Evolutionary conservation across 2,888 invertebrate genomes (phyloP), one percentile per base, ranked within the genome.

Genomic region (Dascillus cervinus): DNA sequence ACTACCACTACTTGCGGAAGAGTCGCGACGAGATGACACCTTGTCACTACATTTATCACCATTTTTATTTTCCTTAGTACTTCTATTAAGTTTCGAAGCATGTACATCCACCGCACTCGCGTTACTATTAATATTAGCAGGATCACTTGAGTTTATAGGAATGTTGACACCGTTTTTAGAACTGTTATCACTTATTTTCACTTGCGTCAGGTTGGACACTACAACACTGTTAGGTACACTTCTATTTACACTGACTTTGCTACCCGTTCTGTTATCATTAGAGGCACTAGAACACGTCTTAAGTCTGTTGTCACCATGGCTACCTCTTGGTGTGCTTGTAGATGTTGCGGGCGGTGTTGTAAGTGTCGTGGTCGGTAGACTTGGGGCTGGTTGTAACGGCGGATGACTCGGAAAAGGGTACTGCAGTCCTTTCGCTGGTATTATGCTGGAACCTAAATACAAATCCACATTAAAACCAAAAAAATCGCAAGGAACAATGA

Each of bases 351-450:
- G 46, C 35, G 19, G 55, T 46, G 12, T 44, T 26, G 24, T 37
- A 32, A 19, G 43, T 39, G 22, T 44, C 21, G 25, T 45, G 29
- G 34, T 39, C 37, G 29, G 46, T 35, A 17, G 55, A 45, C 11
- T 43, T 26, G 24, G 59, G 51, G 11, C 60, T 53, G 56, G 57
- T 43, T 60, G 58, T 42, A 70, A 61, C 33, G 82, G 81, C 50
- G 81, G 82, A 64, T 83, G 84, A 59, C 78, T 79, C 45, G 83
- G 83, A 66, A 82, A 84, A 26, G 83, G 85, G 66, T 82, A 85
- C 61, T 81, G 85, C 45, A 80, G 67, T 44, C 77, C 70, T 61
- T 79, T 70, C 52, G 64, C 65, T 13, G 64, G 58, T 34, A 57
- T 52, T 32, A 62, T 51, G 29, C 43, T 52, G 9, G 40, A 32